These are phyloP conservation scores for Labroides dimidiatus DNA, from an alignment of 2,797 vertebrate species.

Conservation along the genomic window DNA sequence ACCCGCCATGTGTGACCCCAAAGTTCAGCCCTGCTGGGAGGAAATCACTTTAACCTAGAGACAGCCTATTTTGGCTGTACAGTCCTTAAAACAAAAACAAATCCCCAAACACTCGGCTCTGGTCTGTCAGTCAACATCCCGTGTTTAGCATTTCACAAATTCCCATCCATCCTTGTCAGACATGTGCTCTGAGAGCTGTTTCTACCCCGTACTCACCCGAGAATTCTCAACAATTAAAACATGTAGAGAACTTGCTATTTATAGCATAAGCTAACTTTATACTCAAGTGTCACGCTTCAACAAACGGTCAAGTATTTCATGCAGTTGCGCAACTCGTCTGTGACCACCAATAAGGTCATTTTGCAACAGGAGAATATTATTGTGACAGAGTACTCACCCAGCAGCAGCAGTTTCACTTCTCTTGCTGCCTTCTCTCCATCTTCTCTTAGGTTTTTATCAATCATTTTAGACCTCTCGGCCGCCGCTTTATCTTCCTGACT, in stretches of 20 bases:
- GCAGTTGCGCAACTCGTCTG: constrained; percentile 19
- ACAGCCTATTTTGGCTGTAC: neutral
- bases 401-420: constrained; percentile 96
- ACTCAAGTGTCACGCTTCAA: neutral
- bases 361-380: constrained; percentile 20
- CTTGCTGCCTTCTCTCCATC: constrained; percentile 97
- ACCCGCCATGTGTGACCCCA: constrained; percentile 40
- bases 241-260: constrained; percentile 7
- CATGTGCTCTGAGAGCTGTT: constrained; percentile 28
- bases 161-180: neutral
- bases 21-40: constrained; percentile 23
- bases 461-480: constrained; percentile 95
- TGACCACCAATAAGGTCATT: constrained; percentile 13
- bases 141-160: constrained; percentile 9
- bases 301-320: neutral
- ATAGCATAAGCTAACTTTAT: neutral
- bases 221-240: constrained; percentile 55
- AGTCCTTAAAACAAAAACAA: neutral
- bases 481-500: constrained; percentile 98
- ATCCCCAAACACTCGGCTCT: neutral
- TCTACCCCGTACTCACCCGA: constrained; percentile 52
- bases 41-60: constrained; percentile 29
- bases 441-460: constrained; percentile 95
- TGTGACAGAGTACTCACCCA: constrained; percentile 84
- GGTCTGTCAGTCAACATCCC: constrained; percentile 13